Base-by-base conservation (phyloP, 2,888 invertebrate genomes). In the Caenorhabditis virilis region DNA sequence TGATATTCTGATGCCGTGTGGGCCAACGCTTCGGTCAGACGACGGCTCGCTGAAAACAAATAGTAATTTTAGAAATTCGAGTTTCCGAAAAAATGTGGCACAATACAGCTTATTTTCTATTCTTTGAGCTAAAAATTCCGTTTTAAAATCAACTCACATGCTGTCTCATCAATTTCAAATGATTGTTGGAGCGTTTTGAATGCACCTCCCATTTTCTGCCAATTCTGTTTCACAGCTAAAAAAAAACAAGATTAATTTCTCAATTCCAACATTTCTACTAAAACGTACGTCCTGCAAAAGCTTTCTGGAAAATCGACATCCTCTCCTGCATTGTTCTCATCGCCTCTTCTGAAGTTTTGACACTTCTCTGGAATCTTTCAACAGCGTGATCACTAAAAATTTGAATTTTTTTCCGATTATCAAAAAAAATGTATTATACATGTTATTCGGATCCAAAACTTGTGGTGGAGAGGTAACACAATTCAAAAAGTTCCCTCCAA, bases 401-500 rank as follows among this genome's bases (percentile, higher is more conserved):
- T 16, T 2, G n/a, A 23, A 45, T 16, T 46, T 33, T 33, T 27
- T 46, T 6, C n/a, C 26, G 11, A 25, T 26, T 45, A 4, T 27
- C 11, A 33, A n/a, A n/a, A n/a, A n/a, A n/a, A n/a, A n/a, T n/a
- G n/a, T n/a, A n/a, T n/a, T n/a, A n/a, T n/a, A n/a, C n/a, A n/a
- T n/a, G n/a, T n/a, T n/a, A 23, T 77, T 76, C 23, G 84, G 77
- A 51, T 86, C 86, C 51, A 92, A 87, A 72, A 90, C 88, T 80
- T 89, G 89, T 69, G 91, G 90, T 33, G 94, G 92, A 66, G 91
- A 90, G 74, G 90, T 89, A 15, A 97, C 88, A 63, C 91, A 90
- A 84, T 91, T 88, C 85, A 95, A 95, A 85, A 92, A 93, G 85
- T 90, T 91, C 26, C 91, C 90, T 7, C 93, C 93, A 74, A 91